Base-by-base conservation (phyloP, 2,113 vertebrate species). In the Xyrauchen texanus region DNA sequence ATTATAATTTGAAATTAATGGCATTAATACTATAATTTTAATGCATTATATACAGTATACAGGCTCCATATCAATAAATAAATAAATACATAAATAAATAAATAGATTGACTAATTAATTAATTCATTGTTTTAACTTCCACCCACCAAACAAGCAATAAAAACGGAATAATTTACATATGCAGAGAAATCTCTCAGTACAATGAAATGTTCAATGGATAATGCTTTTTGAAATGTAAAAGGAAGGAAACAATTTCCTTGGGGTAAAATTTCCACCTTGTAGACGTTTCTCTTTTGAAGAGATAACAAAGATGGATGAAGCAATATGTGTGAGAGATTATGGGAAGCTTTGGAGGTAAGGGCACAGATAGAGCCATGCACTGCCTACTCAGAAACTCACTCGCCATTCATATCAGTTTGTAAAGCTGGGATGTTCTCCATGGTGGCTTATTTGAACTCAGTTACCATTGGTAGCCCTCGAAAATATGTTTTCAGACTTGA, bases 301-400 rank as follows among this genome's bases (percentile, higher is more conserved):
- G 81, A 83, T 85, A 86, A 85, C 84, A 71, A 71, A 85, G 84
- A 85, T 85, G 83, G 83, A 86, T 87, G 83, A 79, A 83, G 77
- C 65, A 84, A 82, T 86, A 84, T 84, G 82, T 83, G 68, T 65
- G 74, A 81, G 72, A 87, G 84, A 86, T 86, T 82, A 83, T 65
- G 58, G 82, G 45, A 81, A 69, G 72, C 78, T 75, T 63, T 84
- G 84, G 80, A 81, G 75, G 81, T 80, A 79, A 84, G 78, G 72
- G 62, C 73, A 80, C 16, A 78, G 79, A 80, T 53, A 77, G 73
- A 83, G 78, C 72, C 70, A 64, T 61, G 74, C 58, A 15, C 61
- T 78, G 65, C 68, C 76, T 76, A 42, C 64, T 81, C 66, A 45
- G 9, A 82, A 84, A 73, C 70, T 63, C 64, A 78, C 71, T 69